Conservation (phyloP, 1,140 invertebrate genomes). For the Trichogramma pretiosum region DNA sequence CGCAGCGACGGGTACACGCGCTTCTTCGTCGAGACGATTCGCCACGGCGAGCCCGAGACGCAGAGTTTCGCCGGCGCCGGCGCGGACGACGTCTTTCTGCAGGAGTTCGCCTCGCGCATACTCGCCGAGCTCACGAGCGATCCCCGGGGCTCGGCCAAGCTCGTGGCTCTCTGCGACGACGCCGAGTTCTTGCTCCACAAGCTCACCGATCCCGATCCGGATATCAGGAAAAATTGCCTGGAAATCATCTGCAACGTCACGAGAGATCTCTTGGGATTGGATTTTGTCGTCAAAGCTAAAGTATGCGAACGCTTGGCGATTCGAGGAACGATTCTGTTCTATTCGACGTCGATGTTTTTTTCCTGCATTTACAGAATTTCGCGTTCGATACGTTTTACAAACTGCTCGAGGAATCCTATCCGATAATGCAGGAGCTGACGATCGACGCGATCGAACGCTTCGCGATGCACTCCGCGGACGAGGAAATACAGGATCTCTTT, state of each 20-base stretch:
- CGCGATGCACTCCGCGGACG: conserved; percentile 26
- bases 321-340: too few relatives aligned
- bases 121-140: conserved; percentile 31
- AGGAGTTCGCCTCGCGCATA: conserved; percentile 35
- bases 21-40: conserved; percentile 24
- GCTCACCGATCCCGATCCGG: conserved; percentile 31
- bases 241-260: conserved; percentile 34
- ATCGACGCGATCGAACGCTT: conserved; percentile 27
- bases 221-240: conserved; percentile 34
- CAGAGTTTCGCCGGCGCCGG: too few relatives aligned
- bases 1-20: conserved; percentile 23
- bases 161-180: not conserved
- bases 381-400: conserved; percentile 27
- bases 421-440: conserved; percentile 30
- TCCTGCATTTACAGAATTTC: conserved; percentile 25
- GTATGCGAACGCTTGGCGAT: too few relatives aligned
- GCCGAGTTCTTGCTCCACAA: conserved; percentile 21
- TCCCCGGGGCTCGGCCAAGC: conserved; percentile 12
- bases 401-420: conserved; percentile 28
- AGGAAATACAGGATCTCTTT: conserved; percentile 30
- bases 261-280: conserved; percentile 24
- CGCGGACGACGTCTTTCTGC: conserved; percentile 32
- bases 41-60: too few relatives aligned
- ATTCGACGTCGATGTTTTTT: too few relatives aligned
- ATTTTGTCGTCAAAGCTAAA: conserved; percentile 18